Percentiles rank a stretch among this genome's conserved stretches.
Evolutionary conservation across 2,888 invertebrate species (phyloP).

Genomic region (Tetragnatha montana): DNA sequence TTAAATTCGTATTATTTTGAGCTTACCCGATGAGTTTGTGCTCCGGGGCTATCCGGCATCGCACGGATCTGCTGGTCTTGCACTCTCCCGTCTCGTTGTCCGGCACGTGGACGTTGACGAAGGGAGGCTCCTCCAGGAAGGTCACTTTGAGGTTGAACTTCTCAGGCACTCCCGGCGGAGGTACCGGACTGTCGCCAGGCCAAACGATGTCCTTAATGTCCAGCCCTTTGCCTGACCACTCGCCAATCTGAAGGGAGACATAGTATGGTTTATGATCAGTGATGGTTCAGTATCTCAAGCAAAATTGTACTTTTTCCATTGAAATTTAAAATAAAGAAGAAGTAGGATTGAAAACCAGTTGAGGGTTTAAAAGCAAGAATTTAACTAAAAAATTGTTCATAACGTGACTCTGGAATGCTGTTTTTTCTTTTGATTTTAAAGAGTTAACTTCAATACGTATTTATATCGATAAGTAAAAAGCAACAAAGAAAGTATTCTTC

Average conservation of each 20-base stretch:
- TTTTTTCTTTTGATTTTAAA: too few relatives aligned
- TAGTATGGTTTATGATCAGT: not conserved
- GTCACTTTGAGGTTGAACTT: slow-evolving; percentile 93
- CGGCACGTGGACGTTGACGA: slow-evolving; percentile 94
- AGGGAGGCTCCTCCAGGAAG: slow-evolving; percentile 95
- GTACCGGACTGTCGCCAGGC: slow-evolving; percentile 96
- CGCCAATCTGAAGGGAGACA: slow-evolving; percentile 83
- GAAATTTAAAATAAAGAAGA: not conserved
- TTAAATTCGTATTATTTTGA: too few relatives aligned
- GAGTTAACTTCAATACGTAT: too few relatives aligned
- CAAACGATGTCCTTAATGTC: slow-evolving; percentile 84
- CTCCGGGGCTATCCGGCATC: slow-evolving; percentile 90
- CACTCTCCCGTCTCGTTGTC: slow-evolving; percentile 94
- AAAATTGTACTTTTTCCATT: not conserved
- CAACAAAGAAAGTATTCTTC: too few relatives aligned
- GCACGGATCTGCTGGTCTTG: slow-evolving; percentile 83
- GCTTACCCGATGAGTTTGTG: slow-evolving; percentile 85
- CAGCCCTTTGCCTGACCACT: slow-evolving; percentile 85
- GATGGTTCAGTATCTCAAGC: too few relatives aligned
- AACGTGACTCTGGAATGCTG: too few relatives aligned
- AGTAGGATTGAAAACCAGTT: too few relatives aligned
- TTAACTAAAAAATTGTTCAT: too few relatives aligned
- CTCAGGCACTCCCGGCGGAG: slow-evolving; percentile 97
- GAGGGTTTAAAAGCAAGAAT: too few relatives aligned
- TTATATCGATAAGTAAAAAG: too few relatives aligned